Evolutionary conservation across 2,888 invertebrate genomes (phyloP), one percentile per base, ranked within the genome.

Genomic region (Ennomos quercinarius): DNA sequence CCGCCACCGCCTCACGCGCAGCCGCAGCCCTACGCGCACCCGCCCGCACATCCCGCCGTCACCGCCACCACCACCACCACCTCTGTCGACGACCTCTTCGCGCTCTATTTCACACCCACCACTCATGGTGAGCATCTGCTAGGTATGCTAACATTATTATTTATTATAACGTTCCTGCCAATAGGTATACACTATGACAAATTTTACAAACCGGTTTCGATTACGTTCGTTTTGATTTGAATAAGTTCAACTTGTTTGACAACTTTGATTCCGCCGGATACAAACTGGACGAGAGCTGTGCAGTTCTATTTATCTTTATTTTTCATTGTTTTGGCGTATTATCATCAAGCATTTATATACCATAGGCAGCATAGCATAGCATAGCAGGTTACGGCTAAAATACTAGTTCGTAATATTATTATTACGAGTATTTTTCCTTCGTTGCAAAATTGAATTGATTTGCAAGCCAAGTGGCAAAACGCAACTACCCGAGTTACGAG

Each of bases 61-160:
- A 66, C 84, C 84, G 56, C 84, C 72, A 84, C 90, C 83, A 68
- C 91, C 84, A 59, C 84, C 84, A 68, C 84, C 82, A 66, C 95
- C 74, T 95, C 95, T 80, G 96, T 95, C 83, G 96, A 96, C 90
- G 96, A 96, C 83, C 89, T 96, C 80, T 95, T 96, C 82, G 95
- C 96, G 70, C 93, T 96, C 71, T 96, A 95, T 94, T 95, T 96
- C 81, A 94, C 95, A 73, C 94, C 95, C 80, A 93, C 94, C 66
- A 72, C 89, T 80, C 94, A 94, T 87, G 94, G 94, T 94, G 85
- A 93, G 92, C 86, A 74, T 71, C 54, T 68, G 40, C 60, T 70
- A 61, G 71, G 70, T 72, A 70, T 52, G 63, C 63, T 51, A 42
- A 43, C 27, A 27, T 27, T 6, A 27, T 27, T 27, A 27, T 27